Evolutionary conservation across 2,797 vertebrate genomes (phyloP), one percentile per base, ranked within the genome.

Genomic region (Onychomys torridus): DNA sequence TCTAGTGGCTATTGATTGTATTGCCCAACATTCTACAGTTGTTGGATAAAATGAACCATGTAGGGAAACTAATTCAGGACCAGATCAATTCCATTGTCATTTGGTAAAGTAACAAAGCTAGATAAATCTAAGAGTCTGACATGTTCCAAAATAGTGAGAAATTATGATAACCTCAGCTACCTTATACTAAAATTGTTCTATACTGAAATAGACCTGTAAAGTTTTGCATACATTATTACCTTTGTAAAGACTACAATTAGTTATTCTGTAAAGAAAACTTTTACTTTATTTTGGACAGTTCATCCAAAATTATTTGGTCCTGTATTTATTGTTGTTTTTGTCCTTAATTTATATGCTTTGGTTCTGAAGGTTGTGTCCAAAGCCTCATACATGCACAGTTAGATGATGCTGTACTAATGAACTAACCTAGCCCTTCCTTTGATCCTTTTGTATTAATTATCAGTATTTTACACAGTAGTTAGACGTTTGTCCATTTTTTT

Each of bases 181-280:
- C 32, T 49, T 7, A 65, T 9, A 87, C 55, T 76, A 34, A 90
- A 29, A 55, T 9, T 5, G 40, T 37, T 69, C 0, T 2, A 43
- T n/a, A 25, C 6, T 76, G 2, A 96, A 96, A 94, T 57, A 76
- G 57, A 96, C 55, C 86, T 63, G 29, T 73, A 52, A 90, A 59
- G 9, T 63, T 69, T 7, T 83, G 9, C 3, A 49, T 76, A 83
- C 1, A 32, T 79, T 63, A 25, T 76, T n/a, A 63, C 6, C 87
- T 94, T 75, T 59, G 67, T 89, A 85, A 78, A 78, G 14, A 1
- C 21, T 73, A 9, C 6, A 43, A 19, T 49, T 77, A 90, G 57
- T 46, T 2, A 81, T 37, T 90, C 23, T 57, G 10, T 40, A 55
- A 91, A 81, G 11, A 83, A 94, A 91, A 57, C 0, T 71, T 78